phyloP scores from a whole-genome alignment of 2,888 invertebrate genomes.

The Plagiodera versicolora region DNA sequence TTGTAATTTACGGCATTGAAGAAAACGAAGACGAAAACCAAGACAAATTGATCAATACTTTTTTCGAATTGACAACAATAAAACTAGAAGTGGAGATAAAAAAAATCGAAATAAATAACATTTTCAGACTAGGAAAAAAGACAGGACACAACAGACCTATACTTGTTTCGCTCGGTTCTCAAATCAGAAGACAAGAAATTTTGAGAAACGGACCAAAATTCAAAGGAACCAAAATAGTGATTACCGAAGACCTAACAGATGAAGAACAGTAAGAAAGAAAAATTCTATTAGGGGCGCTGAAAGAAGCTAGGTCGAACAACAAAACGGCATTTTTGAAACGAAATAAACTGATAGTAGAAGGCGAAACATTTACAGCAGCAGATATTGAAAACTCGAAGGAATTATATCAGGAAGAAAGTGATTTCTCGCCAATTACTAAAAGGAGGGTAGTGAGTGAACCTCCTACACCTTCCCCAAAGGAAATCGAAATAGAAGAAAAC shows the following conservation, averaged over 20 bases:
- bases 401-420: not conserved
- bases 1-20: conserved; percentile 7
- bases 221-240: conserved; percentile 2
- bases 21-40: conserved; percentile 7
- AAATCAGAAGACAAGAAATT: conserved; percentile 1
- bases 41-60: not conserved
- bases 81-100: conserved; percentile 1
- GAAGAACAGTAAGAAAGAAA: not conserved
- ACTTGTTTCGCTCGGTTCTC: conserved; percentile 6
- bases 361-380: not conserved
- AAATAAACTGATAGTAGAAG: conserved; percentile 4
- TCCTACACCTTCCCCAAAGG: conserved; percentile 3
- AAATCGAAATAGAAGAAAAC: conserved; percentile 6
- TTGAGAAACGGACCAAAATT: conserved; percentile 1
- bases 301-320: conserved; percentile 1
- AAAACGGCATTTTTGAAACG: conserved; percentile 1
- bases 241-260: not conserved
- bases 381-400: not conserved
- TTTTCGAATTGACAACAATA: conserved; percentile 5
- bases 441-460: conserved; percentile 3
- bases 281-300: conserved; percentile 8
- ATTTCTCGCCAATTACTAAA: not conserved
- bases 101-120: conserved; percentile 2
- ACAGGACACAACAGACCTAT: conserved; percentile 2
- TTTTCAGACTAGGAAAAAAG: conserved; percentile 8